Conservation (phyloP, 2,797 vertebrate genomes). For the Rousettus madagascariensis region DNA sequence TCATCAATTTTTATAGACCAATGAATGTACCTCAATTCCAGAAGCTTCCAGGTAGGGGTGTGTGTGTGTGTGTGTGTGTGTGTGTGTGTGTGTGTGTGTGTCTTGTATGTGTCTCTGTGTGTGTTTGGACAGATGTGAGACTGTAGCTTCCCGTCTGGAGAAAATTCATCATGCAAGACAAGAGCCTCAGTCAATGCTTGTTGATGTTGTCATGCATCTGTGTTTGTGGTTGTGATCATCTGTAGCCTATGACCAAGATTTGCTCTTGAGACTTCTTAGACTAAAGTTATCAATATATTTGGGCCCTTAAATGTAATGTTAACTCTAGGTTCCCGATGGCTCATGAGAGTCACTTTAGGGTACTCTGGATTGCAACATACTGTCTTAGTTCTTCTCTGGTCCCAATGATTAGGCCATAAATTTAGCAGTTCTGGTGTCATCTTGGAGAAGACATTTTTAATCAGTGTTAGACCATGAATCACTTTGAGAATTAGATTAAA, state of each 20-base stretch:
- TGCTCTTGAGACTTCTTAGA: background rate
- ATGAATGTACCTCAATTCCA: background rate
- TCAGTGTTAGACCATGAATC: background rate
- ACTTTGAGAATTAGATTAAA: background rate
- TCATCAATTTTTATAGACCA: background rate
- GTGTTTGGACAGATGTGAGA: background rate
- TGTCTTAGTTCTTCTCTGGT: background rate
- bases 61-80: background rate
- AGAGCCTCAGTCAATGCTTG: background rate
- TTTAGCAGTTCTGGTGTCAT: background rate
- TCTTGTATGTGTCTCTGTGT: background rate
- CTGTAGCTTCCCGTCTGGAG: background rate
- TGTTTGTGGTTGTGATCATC: background rate
- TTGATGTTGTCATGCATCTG: background rate
- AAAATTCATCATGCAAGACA: background rate
- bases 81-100: background rate
- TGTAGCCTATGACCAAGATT: background rate
- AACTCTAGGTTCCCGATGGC: background rate
- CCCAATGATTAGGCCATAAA: background rate
- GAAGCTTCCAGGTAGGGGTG: background rate
- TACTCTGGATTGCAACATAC: background rate
- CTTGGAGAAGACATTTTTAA: background rate
- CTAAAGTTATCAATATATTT: background rate
- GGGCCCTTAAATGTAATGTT: background rate
- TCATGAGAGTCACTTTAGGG: background rate